Evolutionary conservation across 2,797 vertebrate species (phyloP).

Genomic region (Silurus lanzhouensis): DNA sequence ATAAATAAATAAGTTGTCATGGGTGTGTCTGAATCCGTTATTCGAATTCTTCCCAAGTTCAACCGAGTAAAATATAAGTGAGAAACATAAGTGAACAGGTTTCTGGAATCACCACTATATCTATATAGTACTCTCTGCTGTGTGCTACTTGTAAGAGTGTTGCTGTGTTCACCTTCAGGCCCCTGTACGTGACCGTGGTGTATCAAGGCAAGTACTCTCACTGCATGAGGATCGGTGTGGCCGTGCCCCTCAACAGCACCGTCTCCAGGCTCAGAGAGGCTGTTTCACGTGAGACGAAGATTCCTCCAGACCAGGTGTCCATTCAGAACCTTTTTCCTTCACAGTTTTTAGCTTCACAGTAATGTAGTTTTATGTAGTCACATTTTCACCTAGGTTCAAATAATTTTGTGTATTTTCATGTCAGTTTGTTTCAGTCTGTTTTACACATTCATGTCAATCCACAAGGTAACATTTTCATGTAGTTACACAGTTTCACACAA

Average conservation of each 20-base stretch:
- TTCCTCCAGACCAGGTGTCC: slow-evolving; percentile 92
- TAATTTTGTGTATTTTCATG: too few species aligned
- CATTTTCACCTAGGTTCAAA: too few species aligned
- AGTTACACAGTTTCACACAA: too few species aligned
- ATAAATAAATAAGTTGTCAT: neutral
- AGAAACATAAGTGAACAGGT: neutral
- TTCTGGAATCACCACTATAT: neutral
- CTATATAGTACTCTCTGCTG: neutral
- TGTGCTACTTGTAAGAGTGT: neutral
- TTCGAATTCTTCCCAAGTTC: neutral
- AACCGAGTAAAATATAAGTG: neutral
- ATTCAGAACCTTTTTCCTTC: slow-evolving; percentile 33
- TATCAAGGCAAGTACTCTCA: slow-evolving; percentile 98
- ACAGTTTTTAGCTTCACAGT: too few species aligned
- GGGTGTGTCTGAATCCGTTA: neutral
- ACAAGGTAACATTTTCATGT: too few species aligned
- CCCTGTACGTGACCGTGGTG: slow-evolving; percentile 92
- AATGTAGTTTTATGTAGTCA: too few species aligned
- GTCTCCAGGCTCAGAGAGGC: slow-evolving; percentile 91
- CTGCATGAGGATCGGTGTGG: slow-evolving; percentile 95
- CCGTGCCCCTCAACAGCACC: slow-evolving; percentile 88
- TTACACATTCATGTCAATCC: too few species aligned
- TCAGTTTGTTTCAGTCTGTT: too few species aligned
- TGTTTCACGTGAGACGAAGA: slow-evolving; percentile 93
- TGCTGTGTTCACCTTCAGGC: slow-evolving; percentile 72